A percentile compares a stretch with the other conserved stretches of the same genome.
These are phyloP conservation scores for Penaeus vannamei DNA, from an alignment of 1,140 invertebrate genomes.

Conservation along the genomic window DNA sequence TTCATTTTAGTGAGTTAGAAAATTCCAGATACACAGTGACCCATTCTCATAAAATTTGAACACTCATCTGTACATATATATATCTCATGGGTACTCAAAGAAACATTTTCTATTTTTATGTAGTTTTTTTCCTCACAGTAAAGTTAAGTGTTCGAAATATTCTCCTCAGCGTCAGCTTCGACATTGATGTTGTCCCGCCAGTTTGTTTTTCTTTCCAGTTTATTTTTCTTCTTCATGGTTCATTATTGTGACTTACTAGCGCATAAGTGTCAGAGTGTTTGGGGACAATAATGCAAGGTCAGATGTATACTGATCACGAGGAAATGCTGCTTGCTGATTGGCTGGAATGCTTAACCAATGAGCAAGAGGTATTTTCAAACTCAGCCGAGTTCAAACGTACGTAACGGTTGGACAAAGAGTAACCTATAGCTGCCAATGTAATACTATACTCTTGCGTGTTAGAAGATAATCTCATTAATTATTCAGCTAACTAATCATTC, in stretches of 20 bases:
- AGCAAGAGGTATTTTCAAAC: no score
- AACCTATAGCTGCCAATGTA: no score
- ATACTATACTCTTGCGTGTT: no score
- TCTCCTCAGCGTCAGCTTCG: conserved; percentile 22
- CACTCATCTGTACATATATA: conserved; percentile 39
- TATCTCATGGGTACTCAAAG: conserved; percentile 55
- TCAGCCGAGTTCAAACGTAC: no score
- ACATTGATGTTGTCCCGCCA: background rate
- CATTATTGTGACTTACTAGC: conserved; percentile 29
- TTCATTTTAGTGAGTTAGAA: background rate
- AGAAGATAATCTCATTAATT: no score
- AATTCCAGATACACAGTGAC: background rate
- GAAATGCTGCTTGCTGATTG: background rate
- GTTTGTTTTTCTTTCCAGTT: background rate
- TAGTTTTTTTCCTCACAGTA: conserved; percentile 43
- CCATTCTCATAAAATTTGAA: conserved; percentile 5
- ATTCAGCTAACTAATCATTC: no score
- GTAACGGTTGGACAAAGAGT: no score
- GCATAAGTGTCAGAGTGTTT: background rate
- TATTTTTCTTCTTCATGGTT: background rate
- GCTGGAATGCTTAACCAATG: background rate
- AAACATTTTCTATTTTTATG: conserved; percentile 63
- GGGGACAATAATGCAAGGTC: background rate
- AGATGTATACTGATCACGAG: background rate
- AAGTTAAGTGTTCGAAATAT: conserved; percentile 49